phyloP scores from a whole-genome alignment of 2,888 invertebrate genomes.

The Caenorhabditis zanzibari region DNA sequence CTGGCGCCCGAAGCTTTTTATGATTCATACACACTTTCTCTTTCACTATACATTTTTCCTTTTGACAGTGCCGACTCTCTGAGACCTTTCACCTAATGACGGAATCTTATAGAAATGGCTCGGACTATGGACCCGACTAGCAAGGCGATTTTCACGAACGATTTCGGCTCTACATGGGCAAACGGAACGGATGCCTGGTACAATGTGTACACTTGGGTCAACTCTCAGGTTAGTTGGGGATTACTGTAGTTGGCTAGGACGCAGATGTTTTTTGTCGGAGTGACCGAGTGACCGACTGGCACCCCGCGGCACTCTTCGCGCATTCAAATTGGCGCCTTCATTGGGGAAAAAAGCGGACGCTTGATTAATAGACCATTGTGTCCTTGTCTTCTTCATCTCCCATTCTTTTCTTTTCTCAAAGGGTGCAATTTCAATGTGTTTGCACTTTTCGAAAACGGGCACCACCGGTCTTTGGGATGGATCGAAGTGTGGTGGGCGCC shows the following conservation, averaged over 20 bases:
- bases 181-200: conserved; percentile 56
- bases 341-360: conserved; percentile 5
- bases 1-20: conserved; percentile 6
- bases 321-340: conserved; percentile 47
- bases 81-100: conserved; percentile 6
- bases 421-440: conserved; percentile 59
- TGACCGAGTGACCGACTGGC: conserved; percentile 54
- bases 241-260: conserved; percentile 17
- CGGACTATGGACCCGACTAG: conserved; percentile 63
- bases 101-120: conserved; percentile 50
- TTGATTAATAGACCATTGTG: conserved; percentile 58
- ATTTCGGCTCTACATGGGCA: conserved; percentile 41
- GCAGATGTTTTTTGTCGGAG: conserved; percentile 41
- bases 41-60: conserved; percentile 41
- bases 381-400: conserved; percentile 31
- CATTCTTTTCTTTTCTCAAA: conserved; percentile 8
- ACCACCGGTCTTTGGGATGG: not conserved
- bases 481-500: not conserved
- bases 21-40: conserved; percentile 34
- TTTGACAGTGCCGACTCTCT: conserved; percentile 51
- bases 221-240: conserved; percentile 59
- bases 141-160: conserved; percentile 52
- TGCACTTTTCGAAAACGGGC: conserved; percentile 55
- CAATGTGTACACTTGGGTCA: conserved; percentile 64
- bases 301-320: conserved; percentile 6